Evolutionary conservation across 2,113 vertebrate genomes (phyloP).

Genomic region (Brachionichthys hirsutus): DNA sequence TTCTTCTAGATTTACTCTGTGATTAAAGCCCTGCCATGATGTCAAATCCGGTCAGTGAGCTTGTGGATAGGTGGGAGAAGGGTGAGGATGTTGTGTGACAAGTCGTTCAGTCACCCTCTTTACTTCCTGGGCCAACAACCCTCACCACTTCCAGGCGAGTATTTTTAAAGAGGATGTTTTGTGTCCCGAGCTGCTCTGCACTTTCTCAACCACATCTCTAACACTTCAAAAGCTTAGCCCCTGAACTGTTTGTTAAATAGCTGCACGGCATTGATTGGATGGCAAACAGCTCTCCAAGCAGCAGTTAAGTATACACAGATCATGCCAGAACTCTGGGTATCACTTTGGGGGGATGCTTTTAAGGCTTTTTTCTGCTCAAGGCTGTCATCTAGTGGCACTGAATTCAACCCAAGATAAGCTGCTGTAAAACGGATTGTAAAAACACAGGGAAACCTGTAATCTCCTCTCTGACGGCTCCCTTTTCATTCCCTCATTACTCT

Average conservation of each 20-base stretch:
- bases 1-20: conserved; percentile 4
- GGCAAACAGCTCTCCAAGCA: conserved; percentile 52
- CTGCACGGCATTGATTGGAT: conserved; percentile 53
- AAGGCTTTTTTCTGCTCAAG: conserved; percentile 63
- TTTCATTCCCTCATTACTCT: not conserved
- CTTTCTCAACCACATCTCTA: conserved; percentile 69
- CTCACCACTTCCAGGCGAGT: conserved; percentile 66
- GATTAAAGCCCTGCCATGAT: not conserved
- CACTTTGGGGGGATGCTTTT: not conserved
- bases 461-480: not conserved
- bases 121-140: conserved; percentile 73
- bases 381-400: conserved; percentile 71
- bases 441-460: not conserved
- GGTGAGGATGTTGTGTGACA: conserved; percentile 68
- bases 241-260: conserved; percentile 65
- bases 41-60: conserved; percentile 37
- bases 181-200: conserved; percentile 63
- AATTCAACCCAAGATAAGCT: not conserved
- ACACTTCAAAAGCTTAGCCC: conserved; percentile 65
- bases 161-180: conserved; percentile 72
- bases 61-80: conserved; percentile 51
- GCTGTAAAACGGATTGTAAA: not conserved
- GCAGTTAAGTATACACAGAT: conserved; percentile 25
- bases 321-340: conserved; percentile 24
- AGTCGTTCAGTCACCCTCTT: conserved; percentile 73